phyloP scores from a whole-genome alignment of 2,113 vertebrate species.

The Tapirus terrestris region DNA sequence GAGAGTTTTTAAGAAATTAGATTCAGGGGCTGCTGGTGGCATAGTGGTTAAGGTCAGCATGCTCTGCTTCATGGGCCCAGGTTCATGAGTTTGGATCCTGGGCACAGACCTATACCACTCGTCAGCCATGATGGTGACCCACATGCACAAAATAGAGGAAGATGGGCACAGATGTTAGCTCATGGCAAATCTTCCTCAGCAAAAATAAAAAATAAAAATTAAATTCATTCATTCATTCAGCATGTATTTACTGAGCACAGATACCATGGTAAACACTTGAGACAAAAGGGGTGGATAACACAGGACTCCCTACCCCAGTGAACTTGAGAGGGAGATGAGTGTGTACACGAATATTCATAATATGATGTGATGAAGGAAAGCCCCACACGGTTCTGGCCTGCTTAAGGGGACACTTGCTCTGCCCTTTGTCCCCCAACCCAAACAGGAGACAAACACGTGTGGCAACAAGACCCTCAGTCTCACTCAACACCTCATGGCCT shows the following conservation, averaged over 20 bases:
- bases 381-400: background rate
- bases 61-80: too few relatives aligned
- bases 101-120: too few relatives aligned
- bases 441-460: rapidly evolving
- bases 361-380: background rate
- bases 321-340: background rate
- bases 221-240: background rate
- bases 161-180: too few relatives aligned
- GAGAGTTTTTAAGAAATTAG: background rate
- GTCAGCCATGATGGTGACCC: too few relatives aligned
- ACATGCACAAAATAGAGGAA: too few relatives aligned
- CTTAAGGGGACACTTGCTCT: background rate
- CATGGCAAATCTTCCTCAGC: too few relatives aligned
- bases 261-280: background rate
- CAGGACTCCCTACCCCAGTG: background rate
- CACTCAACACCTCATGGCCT: constrained; percentile 32
- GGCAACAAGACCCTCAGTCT: background rate
- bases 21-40: too few relatives aligned
- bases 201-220: too few relatives aligned
- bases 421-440: background rate
- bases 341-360: background rate
- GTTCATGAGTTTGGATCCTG: too few relatives aligned
- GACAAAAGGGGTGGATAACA: background rate
- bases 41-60: too few relatives aligned
- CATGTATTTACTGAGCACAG: background rate